Evolutionary conservation across 2,113 vertebrate genomes (phyloP).

Genomic region (Ameiurus melas): DNA sequence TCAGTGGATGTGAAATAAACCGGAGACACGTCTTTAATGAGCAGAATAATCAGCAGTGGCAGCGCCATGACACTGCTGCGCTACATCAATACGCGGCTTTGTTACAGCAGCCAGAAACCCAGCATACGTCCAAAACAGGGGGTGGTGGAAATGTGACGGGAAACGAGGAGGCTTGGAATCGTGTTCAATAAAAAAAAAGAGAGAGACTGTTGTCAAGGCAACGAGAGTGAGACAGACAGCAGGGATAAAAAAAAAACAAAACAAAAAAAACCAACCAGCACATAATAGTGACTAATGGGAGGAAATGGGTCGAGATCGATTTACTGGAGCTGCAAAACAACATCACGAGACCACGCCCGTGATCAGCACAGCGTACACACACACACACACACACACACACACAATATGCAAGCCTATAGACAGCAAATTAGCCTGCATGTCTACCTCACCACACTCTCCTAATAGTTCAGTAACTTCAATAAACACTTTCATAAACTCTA

Average conservation of each 20-base stretch:
- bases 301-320: neutral
- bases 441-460: neutral
- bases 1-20: neutral
- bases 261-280: no score
- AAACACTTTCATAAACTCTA: neutral
- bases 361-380: neutral
- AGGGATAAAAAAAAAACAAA: conserved; percentile 2
- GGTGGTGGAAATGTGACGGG: neutral
- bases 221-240: conserved; percentile 35
- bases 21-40: neutral
- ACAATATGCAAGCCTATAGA: neutral
- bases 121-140: neutral
- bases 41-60: conserved; percentile 9
- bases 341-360: neutral
- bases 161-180: conserved; percentile 1
- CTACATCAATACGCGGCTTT: conserved; percentile 49
- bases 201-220: neutral
- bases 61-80: conserved; percentile 26
- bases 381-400: neutral
- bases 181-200: neutral
- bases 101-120: conserved; percentile 24
- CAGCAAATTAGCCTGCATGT: no score
- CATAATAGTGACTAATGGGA: conserved; percentile 15
- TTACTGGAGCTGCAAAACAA: neutral
- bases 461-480: neutral